A percentile compares a stretch with the other conserved stretches of the same genome.
phyloP scores from a whole-genome alignment of 2,888 invertebrate species.

The Anticlea derivata region DNA sequence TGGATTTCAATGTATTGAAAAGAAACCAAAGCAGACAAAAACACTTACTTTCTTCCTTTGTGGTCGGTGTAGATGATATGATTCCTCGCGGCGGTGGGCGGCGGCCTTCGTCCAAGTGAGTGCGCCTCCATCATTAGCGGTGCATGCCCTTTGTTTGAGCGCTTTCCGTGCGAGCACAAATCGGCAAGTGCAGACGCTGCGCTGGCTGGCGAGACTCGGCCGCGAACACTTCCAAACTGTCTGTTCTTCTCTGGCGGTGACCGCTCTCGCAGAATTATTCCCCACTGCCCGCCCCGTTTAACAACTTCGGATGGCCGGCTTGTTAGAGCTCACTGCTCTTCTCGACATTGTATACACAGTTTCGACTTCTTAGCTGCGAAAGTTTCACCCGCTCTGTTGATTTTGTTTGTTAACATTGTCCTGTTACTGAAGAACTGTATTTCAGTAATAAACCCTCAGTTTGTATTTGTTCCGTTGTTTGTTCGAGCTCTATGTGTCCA shows the following conservation, averaged over 20 bases:
- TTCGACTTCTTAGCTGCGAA: slow-evolving; percentile 74
- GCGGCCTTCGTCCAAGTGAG: slow-evolving; percentile 63
- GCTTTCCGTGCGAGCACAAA: slow-evolving; percentile 28
- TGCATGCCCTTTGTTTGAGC: slow-evolving; percentile 38
- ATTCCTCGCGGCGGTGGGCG: slow-evolving; percentile 72
- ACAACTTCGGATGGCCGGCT: slow-evolving; percentile 75
- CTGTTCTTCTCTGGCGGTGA: slow-evolving; percentile 52
- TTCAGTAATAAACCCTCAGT: slow-evolving; percentile 45
- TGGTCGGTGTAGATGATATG: slow-evolving; percentile 82
- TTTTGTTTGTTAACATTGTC: slow-evolving; percentile 73
- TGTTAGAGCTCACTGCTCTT: slow-evolving; percentile 70
- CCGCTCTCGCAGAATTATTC: slow-evolving; percentile 67
- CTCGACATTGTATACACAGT: slow-evolving; percentile 73
- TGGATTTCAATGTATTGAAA: not conserved
- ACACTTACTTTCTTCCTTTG: slow-evolving; percentile 80
- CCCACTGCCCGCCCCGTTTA: slow-evolving; percentile 57
- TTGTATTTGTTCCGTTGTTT: slow-evolving; percentile 41
- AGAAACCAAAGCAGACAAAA: slow-evolving; percentile 3
- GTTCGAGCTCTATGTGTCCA: slow-evolving; percentile 30
- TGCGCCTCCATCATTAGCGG: slow-evolving; percentile 65
- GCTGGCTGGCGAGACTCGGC: slow-evolving; percentile 33
- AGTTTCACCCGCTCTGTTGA: slow-evolving; percentile 71
- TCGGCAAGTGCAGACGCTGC: slow-evolving; percentile 22
- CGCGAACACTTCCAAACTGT: slow-evolving; percentile 61
- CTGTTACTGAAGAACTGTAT: slow-evolving; percentile 55